A percentile compares a stretch with the other conserved stretches of the same genome.
phyloP scores from a whole-genome alignment of 2,888 invertebrate species.

The Tortrix viridana region DNA sequence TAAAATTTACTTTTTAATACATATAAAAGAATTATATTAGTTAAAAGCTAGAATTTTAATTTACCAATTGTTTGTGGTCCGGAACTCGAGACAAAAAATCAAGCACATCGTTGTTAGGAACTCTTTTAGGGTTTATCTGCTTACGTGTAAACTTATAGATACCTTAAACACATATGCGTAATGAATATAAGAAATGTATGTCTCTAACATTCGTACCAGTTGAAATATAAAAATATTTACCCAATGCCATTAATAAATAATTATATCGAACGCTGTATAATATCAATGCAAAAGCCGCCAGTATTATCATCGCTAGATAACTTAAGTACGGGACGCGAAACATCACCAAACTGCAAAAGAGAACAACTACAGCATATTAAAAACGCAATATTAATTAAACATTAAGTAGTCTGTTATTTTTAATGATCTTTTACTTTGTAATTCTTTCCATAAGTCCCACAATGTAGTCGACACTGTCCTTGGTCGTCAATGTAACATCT shows the following conservation, averaged over 20 bases:
- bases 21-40: no score
- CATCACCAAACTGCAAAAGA: constrained; percentile 67
- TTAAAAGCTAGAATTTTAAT: constrained; percentile 39
- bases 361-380: not conserved
- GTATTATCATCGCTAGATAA: constrained; percentile 62
- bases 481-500: constrained; percentile 77
- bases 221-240: constrained; percentile 51
- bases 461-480: constrained; percentile 75
- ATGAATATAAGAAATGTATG: not conserved
- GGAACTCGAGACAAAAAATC: constrained; percentile 77
- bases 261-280: constrained; percentile 70
- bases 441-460: constrained; percentile 72
- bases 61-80: constrained; percentile 72
- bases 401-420: no score
- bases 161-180: constrained; percentile 55
- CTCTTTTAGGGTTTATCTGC: constrained; percentile 65
- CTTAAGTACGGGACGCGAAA: constrained; percentile 77
- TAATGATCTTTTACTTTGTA: constrained; percentile 64
- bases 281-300: constrained; percentile 58
- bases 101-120: constrained; percentile 75
- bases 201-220: not conserved
- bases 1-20: no score
- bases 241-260: constrained; percentile 75
- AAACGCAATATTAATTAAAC: no score
- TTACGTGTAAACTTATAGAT: constrained; percentile 75